Evolutionary conservation across 2,888 invertebrate species (phyloP), one percentile per base, ranked within the genome.

Genomic region (Thecophora atra): DNA sequence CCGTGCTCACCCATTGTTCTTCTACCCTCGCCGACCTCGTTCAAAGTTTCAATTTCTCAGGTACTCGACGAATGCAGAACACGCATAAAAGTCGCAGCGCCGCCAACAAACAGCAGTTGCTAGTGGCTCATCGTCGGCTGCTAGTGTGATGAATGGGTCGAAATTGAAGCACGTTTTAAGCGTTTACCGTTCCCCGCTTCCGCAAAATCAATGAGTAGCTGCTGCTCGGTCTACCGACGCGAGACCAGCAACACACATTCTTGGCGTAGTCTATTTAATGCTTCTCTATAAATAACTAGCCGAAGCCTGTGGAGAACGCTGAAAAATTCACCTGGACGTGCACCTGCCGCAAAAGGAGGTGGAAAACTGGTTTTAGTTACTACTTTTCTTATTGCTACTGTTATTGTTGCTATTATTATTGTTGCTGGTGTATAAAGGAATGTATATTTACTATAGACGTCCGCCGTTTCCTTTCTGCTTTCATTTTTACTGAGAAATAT

Each of bases 161-260:
- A 21, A 51, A 54, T 64, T 64, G 67, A 21, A 54, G 67, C 67
- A 67, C 67, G 67, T 67, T 67, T 54, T 19, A 54, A 54, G 54
- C 67, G 52, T 52, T 52, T 52, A 28, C 28, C 26, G 11, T 44
- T 44, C 24, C 44, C 24, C 15, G 15, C 13, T n/a, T 63, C 62
- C 42, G 62, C 62, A 37, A n/a, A 60, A 63, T 63, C 54, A 21
- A n/a, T 54, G 54, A 54, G 60, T 30, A 37, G 44, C 24, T 42
- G 44, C 24, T 15, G 42, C 64, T 64, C 11, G 44, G 8, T 8
- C 63, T 37, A 17, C 52, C 15, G 6, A 17, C 52, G 11, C 54
- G 21, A 37, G 11, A 0, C 54, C 21, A 21, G 21, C 21, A 24
- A 54, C n/a, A 11, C 54, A 37, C 37, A 37, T 37, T 37, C 37